phyloP scores from a whole-genome alignment of 1,140 invertebrate genomes.

The Intoshia linei region DNA sequence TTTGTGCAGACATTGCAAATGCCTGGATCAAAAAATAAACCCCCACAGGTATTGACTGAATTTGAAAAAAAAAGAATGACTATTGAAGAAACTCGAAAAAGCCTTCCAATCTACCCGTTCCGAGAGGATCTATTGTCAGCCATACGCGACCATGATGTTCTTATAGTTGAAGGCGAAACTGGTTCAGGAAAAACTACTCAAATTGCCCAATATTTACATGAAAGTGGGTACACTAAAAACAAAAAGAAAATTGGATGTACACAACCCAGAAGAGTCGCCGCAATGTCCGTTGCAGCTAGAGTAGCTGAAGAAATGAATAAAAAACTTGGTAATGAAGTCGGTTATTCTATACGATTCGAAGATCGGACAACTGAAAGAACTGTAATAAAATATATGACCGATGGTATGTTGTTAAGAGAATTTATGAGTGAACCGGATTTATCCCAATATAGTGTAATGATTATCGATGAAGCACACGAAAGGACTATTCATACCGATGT shows the following conservation, averaged over 20 bases:
- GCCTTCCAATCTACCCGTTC: slow-evolving; percentile 70
- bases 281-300: slow-evolving; percentile 39
- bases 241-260: slow-evolving; percentile 44
- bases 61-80: slow-evolving; percentile 38
- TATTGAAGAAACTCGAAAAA: slow-evolving; percentile 61
- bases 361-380: slow-evolving; percentile 39
- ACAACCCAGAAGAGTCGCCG: slow-evolving; percentile 41
- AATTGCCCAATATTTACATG: slow-evolving; percentile 75
- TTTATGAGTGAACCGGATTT: slow-evolving; percentile 84
- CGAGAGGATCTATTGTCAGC: slow-evolving; percentile 52
- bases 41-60: slow-evolving; percentile 5
- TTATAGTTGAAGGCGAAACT: slow-evolving; percentile 80
- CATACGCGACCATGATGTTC: slow-evolving; percentile 48
- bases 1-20: slow-evolving; percentile 70
- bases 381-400: slow-evolving; percentile 93
- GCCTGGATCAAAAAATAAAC: slow-evolving; percentile 31
- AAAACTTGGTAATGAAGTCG: slow-evolving; percentile 34
- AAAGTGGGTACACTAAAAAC: slow-evolving; percentile 34
- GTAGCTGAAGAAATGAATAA: slow-evolving; percentile 37
- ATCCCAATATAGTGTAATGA: slow-evolving; percentile 70
- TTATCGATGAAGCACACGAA: slow-evolving; percentile 97
- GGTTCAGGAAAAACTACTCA: slow-evolving; percentile 93
- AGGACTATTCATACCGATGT: slow-evolving; percentile 87
- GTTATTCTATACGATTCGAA: slow-evolving; percentile 43
- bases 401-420: slow-evolving; percentile 80